Conservation (phyloP, 2,888 invertebrate genomes). For the Eledone cirrhosa region DNA sequence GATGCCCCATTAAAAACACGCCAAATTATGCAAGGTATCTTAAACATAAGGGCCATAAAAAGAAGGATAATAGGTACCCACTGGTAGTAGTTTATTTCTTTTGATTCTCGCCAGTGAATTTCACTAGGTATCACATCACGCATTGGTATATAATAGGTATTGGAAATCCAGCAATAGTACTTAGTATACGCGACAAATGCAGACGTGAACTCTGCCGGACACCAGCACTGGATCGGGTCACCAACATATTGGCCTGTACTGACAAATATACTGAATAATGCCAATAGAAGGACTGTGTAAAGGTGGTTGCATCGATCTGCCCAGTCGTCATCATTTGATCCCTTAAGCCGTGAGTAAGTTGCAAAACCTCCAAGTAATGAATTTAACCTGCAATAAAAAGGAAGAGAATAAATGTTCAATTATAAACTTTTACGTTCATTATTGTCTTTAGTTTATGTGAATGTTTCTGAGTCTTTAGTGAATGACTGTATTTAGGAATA, state of each 20-base stretch:
- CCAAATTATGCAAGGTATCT: conserved; percentile 68
- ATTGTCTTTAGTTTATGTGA: not conserved
- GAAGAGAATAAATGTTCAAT: not conserved
- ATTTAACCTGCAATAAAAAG: conserved; percentile 44
- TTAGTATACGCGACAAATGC: conserved; percentile 66
- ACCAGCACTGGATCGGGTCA: conserved; percentile 60
- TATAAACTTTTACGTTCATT: not conserved
- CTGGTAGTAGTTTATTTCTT: conserved; percentile 61
- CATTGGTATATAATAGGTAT: conserved; percentile 62
- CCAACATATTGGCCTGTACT: conserved; percentile 57
- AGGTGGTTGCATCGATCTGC: conserved; percentile 57
- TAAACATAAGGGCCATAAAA: conserved; percentile 69
- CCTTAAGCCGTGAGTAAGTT: conserved; percentile 53
- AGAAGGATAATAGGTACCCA: conserved; percentile 68
- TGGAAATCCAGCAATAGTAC: conserved; percentile 62
- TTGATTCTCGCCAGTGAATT: conserved; percentile 45
- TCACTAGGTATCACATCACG: conserved; percentile 50
- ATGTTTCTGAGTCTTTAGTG: not conserved
- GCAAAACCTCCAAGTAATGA: conserved; percentile 55
- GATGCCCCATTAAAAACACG: conserved; percentile 63
- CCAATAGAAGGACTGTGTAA: conserved; percentile 55
- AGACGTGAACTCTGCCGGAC: conserved; percentile 59
- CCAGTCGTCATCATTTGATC: conserved; percentile 57
- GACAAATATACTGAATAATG: conserved; percentile 56
- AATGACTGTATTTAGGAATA: too few species aligned